Conservation (phyloP, 2,888 invertebrate genomes). For the Latheticus oryzae region DNA sequence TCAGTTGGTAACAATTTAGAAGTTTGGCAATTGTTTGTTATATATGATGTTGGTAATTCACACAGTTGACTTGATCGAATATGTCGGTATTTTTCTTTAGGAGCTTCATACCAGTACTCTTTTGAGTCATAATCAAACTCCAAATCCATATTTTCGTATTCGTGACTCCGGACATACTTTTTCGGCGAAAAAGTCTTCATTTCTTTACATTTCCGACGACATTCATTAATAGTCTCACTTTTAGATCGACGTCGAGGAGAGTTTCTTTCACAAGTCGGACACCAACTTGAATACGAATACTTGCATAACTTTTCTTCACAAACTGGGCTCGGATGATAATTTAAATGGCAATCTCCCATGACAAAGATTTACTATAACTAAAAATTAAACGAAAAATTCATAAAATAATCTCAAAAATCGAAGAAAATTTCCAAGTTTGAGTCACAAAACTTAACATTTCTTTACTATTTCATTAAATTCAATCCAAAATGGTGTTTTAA, state of each 20-base stretch:
- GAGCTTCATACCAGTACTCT: constrained; percentile 45
- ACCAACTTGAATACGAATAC: constrained; percentile 61
- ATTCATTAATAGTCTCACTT: constrained; percentile 61
- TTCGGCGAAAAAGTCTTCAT: constrained; percentile 56
- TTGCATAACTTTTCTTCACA: constrained; percentile 57
- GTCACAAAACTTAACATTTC: constrained; percentile 8
- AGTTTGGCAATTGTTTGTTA: constrained; percentile 62
- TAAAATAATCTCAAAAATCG: constrained; percentile 19
- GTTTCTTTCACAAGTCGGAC: constrained; percentile 62
- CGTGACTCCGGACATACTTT: constrained; percentile 54
- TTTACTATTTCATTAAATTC: constrained; percentile 5
- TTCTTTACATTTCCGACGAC: constrained; percentile 61
- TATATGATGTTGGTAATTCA: constrained; percentile 64
- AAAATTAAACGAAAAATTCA: no score
- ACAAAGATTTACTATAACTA: background rate
- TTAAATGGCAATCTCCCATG: constrained; percentile 59
- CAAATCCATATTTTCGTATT: constrained; percentile 62
- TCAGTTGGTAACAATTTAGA: constrained; percentile 52
- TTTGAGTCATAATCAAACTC: constrained; percentile 59
- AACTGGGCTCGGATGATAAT: constrained; percentile 52
- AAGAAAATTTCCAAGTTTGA: constrained; percentile 1
- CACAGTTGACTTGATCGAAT: constrained; percentile 59
- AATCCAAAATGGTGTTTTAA: constrained; percentile 22
- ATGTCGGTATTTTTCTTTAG: constrained; percentile 44
- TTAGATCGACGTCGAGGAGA: constrained; percentile 60